Evolutionary conservation across 2,113 vertebrate genomes (phyloP).

Genomic region (Actenoides hombroni): DNA sequence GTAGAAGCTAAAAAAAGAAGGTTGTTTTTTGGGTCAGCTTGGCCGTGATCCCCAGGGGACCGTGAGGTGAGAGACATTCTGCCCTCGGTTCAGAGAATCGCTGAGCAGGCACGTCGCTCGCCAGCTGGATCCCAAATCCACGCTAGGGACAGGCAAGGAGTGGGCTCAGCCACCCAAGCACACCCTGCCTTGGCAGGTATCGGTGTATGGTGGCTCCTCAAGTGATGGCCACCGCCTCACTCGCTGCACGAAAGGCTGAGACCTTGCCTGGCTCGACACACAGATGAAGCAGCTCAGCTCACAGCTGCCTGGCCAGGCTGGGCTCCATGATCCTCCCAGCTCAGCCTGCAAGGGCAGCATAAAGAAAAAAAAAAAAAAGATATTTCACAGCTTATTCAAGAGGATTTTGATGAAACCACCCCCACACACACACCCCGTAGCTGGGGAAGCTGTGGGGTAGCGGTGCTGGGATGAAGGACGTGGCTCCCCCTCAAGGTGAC

Average conservation of each 20-base stretch:
- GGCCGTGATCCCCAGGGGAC: neutral
- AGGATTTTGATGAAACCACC: neutral
- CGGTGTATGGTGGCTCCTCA: fast-evolving
- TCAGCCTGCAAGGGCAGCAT: neutral
- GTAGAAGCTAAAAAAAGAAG: slow-evolving; percentile 38
- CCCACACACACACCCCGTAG: neutral
- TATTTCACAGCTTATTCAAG: neutral
- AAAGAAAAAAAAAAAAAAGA: neutral
- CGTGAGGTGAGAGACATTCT: neutral
- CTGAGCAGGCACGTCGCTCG: neutral
- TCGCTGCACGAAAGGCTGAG: neutral
- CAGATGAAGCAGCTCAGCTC: neutral
- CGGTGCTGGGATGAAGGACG: neutral
- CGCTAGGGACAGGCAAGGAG: neutral
- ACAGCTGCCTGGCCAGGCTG: neutral
- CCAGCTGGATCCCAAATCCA: neutral
- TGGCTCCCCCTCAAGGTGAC: neutral
- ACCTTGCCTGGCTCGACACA: neutral
- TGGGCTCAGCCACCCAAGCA: neutral
- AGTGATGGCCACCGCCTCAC: neutral
- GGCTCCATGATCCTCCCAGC: neutral
- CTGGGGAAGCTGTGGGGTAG: neutral
- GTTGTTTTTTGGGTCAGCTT: neutral
- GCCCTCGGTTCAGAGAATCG: neutral
- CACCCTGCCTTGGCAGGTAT: neutral